Percentiles rank a stretch among this genome's conserved stretches.
phyloP scores from a whole-genome alignment of 2,888 invertebrate species.

The Malacosoma neustria region DNA sequence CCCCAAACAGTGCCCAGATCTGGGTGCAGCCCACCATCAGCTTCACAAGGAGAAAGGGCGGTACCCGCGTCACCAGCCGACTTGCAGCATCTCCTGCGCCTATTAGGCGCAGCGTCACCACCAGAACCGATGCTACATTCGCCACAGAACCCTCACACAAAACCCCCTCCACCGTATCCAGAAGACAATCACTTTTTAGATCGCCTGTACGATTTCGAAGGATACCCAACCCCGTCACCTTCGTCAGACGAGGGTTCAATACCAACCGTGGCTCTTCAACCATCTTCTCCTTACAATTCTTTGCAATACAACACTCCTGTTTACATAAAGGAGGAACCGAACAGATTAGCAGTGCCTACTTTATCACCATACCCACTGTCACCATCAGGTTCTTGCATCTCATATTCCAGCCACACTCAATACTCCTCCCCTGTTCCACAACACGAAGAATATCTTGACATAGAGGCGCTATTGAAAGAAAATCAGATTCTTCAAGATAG shows the following conservation, averaged over 20 bases:
- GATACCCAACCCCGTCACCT: conserved; percentile 63
- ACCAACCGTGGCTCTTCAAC: conserved; percentile 73
- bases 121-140: conserved; percentile 66
- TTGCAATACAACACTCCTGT: conserved; percentile 47
- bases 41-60: conserved; percentile 80
- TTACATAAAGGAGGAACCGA: conserved; percentile 71
- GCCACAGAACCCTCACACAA: conserved; percentile 55
- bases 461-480: conserved; percentile 75
- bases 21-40: conserved; percentile 84
- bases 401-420: conserved; percentile 74
- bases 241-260: conserved; percentile 72
- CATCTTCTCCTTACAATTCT: conserved; percentile 71
- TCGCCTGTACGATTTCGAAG: conserved; percentile 66
- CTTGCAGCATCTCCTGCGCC: conserved; percentile 59
- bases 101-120: conserved; percentile 65
- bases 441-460: conserved; percentile 77
- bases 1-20: conserved; percentile 88
- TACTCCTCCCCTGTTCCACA: conserved; percentile 69
- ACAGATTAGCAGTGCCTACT: conserved; percentile 64
- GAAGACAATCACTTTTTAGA: conserved; percentile 62
- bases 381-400: conserved; percentile 72
- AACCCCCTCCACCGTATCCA: conserved; percentile 60
- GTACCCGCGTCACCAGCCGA: conserved; percentile 72
- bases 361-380: conserved; percentile 71
- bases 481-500: conserved; percentile 70